A percentile compares a stretch with the other conserved stretches of the same genome.
Conservation (phyloP, 1,140 invertebrate genomes). For the Phymorhynchus buccinoides region DNA sequence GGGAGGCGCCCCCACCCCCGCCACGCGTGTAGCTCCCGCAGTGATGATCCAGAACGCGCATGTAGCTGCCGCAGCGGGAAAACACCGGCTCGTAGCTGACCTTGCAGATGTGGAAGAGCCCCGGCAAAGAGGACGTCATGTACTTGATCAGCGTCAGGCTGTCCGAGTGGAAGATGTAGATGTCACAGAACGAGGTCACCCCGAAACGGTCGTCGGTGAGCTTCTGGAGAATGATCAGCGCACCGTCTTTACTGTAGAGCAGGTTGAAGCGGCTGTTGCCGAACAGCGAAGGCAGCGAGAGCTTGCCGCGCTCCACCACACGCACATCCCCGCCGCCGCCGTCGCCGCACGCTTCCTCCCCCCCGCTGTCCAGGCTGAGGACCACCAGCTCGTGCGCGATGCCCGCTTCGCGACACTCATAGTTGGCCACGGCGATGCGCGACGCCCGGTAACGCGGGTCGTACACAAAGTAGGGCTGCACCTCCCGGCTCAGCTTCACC, state of each 20-base stretch:
- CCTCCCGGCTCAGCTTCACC: slow-evolving; percentile 49
- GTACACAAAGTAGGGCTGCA: slow-evolving; percentile 53
- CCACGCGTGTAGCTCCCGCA: neutral
- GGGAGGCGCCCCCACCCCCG: neutral
- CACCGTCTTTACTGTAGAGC: slow-evolving; percentile 48
- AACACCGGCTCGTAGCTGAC: slow-evolving; percentile 51
- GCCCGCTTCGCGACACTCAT: slow-evolving; percentile 31
- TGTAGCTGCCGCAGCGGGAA: slow-evolving; percentile 53
- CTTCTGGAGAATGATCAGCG: slow-evolving; percentile 52
- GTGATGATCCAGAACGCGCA: slow-evolving; percentile 47
- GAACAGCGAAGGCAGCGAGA: slow-evolving; percentile 46
- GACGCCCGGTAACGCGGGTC: slow-evolving; percentile 51
- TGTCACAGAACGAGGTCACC: slow-evolving; percentile 49
- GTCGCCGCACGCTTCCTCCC: neutral
- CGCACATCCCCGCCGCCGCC: neutral
- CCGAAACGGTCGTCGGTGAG: slow-evolving; percentile 51
- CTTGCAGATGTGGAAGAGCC: slow-evolving; percentile 46
- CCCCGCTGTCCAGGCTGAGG: slow-evolving; percentile 32
- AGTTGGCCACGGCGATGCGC: slow-evolving; percentile 52
- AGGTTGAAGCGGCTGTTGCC: slow-evolving; percentile 50
- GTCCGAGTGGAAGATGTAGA: slow-evolving; percentile 52
- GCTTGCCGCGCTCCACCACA: slow-evolving; percentile 44
- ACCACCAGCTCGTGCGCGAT: slow-evolving; percentile 47
- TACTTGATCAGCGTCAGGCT: slow-evolving; percentile 47
- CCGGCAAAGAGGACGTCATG: slow-evolving; percentile 43